These are phyloP conservation scores for Paraplagusia blochii DNA, from an alignment of 2,113 vertebrate genomes.

Conservation along the genomic window DNA sequence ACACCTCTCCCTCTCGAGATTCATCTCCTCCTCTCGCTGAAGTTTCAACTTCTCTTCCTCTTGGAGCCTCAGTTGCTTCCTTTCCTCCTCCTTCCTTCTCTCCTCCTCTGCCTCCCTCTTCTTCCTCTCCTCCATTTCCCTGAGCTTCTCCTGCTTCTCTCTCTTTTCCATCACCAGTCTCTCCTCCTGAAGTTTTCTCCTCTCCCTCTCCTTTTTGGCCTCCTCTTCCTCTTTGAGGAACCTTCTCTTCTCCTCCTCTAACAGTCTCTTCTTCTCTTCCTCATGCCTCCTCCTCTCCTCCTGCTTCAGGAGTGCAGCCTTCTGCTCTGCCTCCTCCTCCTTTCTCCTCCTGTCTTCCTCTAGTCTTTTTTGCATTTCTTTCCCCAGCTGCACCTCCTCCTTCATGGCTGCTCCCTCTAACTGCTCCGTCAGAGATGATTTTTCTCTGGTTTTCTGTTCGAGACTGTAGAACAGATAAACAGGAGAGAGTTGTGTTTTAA, in stretches of 20 bases:
- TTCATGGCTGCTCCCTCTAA: conserved; percentile 26
- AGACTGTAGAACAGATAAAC: conserved; percentile 68
- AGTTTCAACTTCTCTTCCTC: conserved; percentile 28
- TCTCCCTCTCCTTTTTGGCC: conserved; percentile 42
- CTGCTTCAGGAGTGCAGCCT: conserved; percentile 16
- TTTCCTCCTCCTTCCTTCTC: neutral
- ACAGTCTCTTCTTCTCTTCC: conserved; percentile 51
- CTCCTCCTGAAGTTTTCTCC: conserved; percentile 38
- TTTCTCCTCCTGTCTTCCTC: conserved; percentile 36
- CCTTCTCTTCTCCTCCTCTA: conserved; percentile 56
- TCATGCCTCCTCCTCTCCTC: conserved; percentile 41
- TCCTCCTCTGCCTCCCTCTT: conserved; percentile 42
- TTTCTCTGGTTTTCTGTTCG: conserved; percentile 56
- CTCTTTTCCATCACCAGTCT: conserved; percentile 49
- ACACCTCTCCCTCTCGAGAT: conserved; percentile 39
- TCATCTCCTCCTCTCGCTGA: conserved; percentile 43
- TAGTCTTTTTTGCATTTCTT: conserved; percentile 22
- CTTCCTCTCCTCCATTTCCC: conserved; percentile 26
- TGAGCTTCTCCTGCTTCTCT: conserved; percentile 45
- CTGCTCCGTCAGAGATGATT: conserved; percentile 25
- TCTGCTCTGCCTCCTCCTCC: conserved; percentile 35
- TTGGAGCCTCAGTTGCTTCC: neutral
- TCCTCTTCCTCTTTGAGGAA: conserved; percentile 51
- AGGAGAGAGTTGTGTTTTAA: conserved; percentile 8
- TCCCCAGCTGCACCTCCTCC: conserved; percentile 25